phyloP scores from a whole-genome alignment of 2,797 vertebrate species.

The Mormyrops attenuatus region DNA sequence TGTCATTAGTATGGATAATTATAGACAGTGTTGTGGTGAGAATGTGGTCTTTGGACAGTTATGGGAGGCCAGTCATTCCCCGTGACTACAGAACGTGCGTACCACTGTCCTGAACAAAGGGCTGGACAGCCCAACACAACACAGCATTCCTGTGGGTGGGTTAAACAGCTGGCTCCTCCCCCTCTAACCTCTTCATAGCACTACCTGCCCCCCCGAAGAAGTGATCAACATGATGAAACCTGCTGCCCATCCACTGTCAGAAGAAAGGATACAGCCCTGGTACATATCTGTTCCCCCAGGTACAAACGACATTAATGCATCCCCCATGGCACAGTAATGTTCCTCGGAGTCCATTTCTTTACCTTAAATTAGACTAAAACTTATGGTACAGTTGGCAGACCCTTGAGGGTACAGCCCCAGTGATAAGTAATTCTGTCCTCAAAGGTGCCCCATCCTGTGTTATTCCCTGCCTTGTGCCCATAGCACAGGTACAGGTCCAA shows the following conservation, averaged over 20 bases:
- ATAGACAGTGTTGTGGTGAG: neutral
- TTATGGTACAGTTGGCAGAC: neutral
- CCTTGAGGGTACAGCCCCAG: neutral
- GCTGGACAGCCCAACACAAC: neutral
- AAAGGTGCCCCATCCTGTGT: neutral
- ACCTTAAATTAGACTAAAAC: neutral
- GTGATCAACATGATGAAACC: neutral
- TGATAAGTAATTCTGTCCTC: neutral
- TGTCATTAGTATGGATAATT: neutral
- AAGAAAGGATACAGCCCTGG: neutral
- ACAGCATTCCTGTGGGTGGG: neutral
- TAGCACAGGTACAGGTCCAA: neutral
- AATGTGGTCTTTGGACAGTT: neutral
- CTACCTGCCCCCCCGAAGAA: neutral
- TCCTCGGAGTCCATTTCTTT: too few species aligned
- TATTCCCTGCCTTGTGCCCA: neutral
- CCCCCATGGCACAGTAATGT: too few species aligned
- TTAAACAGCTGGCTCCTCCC: neutral
- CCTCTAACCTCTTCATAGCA: neutral
- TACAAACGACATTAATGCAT: neutral
- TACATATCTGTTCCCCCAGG: neutral
- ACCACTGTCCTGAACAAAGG: neutral
- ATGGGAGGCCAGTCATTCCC: neutral
- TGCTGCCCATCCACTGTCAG: neutral
- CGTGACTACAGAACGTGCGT: neutral